phyloP scores from a whole-genome alignment of 1,140 invertebrate genomes.

The Gyrodactylus salaris region DNA sequence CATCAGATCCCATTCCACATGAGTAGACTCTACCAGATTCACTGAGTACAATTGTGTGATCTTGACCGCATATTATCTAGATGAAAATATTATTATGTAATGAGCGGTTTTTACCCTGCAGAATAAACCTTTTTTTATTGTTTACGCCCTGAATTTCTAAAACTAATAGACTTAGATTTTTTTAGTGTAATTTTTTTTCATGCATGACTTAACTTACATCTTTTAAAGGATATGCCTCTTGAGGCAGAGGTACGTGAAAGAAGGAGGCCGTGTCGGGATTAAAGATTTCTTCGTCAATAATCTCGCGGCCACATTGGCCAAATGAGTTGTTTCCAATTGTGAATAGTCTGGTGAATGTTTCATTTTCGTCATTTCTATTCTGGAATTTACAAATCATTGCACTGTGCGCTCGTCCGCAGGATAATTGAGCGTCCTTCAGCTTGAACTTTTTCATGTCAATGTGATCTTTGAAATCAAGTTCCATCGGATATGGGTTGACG shows the following conservation, averaged over 20 bases:
- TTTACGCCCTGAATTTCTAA: background rate
- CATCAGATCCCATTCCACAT: constrained; percentile 71
- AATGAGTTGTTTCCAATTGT: constrained; percentile 60
- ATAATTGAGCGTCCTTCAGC: background rate
- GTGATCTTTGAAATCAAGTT: background rate
- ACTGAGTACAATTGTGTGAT: constrained; percentile 45
- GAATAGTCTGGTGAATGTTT: constrained; percentile 24
- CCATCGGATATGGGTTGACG: background rate
- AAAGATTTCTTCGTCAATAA: constrained; percentile 26
- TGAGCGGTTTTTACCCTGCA: background rate
- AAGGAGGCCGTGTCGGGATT: background rate
- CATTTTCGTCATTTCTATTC: background rate
- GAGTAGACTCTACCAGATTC: constrained; percentile 41
- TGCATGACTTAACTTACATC: background rate
- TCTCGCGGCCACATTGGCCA: constrained; percentile 55
- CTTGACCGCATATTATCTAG: constrained; percentile 46
- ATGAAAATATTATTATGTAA: background rate
- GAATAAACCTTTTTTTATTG: background rate
- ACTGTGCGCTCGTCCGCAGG: background rate
- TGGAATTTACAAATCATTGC: background rate
- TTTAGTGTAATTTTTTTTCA: background rate
- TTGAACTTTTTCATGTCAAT: background rate
- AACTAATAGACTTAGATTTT: background rate
- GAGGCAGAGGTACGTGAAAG: background rate
- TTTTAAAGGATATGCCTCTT: background rate